Base-by-base conservation (phyloP, 1,140 invertebrate genomes). In the Colletes latitarsis region DNA sequence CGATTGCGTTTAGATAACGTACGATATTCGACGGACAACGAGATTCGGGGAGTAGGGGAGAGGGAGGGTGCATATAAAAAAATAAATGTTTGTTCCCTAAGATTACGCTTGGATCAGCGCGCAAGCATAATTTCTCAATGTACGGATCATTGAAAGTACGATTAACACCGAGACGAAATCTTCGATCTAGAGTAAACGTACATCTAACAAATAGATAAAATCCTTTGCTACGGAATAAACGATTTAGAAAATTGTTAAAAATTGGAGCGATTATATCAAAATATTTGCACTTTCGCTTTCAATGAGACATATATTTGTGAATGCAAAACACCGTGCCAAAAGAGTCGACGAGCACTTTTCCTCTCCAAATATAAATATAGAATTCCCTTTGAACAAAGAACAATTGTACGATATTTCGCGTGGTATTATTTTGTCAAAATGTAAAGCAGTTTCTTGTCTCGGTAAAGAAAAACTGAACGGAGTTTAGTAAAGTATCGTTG, bases 61-160 rank as follows among this genome's bases (percentile, higher is more conserved):
- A 30, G 49, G 17, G 43, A 8, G 71, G 15, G 14, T 58, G 63
- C 62, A 14, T 58, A 75, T 80, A 75, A 58, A 80, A 80, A 75
- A 80, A 80, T 80, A 80, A 80, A 75, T 58, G 41, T 75, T 67
- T 75, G 49, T 55, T 80, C 72, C 55, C 77, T 80, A 80, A 78
- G 15, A 15, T 67, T 39, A 67, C 53, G 53, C 21, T 67, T 15
- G 19, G 75, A 60, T n/a, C 41, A 41, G 21, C 49, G 66, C 52
- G 71, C 58, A 21, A 57, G 43, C 43, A 12, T 30, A 14, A 10
- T 49, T 49, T 39, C 6, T 17, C 41, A 4, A 41, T 60, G 55
- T 39, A n/a, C 52, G 12, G 10, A 1, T 57, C 58, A 53, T 39
- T 15, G 64, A 60, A 62, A 77, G 55, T 46, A 52, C 68, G 21